Percentiles rank a stretch among this genome's conserved stretches.
Evolutionary conservation across 2,888 invertebrate genomes (phyloP).

Genomic region (Poecilobothrus nobilitatus): DNA sequence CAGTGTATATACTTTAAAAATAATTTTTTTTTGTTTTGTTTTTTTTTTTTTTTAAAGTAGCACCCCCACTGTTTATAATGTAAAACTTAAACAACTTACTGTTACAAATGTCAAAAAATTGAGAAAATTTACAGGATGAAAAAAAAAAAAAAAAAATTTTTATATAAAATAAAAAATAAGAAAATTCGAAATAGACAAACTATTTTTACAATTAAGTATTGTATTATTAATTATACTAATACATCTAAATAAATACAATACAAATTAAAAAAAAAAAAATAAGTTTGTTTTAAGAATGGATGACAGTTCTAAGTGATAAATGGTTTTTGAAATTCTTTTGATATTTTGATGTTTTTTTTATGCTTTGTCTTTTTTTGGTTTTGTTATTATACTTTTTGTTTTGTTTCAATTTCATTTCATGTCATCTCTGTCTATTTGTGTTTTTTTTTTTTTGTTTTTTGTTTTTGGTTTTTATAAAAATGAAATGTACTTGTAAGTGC

Average conservation of each 20-base stretch:
- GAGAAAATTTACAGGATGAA: no score
- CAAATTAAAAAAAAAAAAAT: no score
- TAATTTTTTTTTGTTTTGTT: no score
- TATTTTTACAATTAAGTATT: not conserved
- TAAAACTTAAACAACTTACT: not conserved
- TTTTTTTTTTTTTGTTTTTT: no score
- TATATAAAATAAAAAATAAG: no score
- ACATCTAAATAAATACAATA: not conserved
- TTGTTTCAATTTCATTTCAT: no score
- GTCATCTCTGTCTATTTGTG: no score
- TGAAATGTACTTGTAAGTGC: no score
- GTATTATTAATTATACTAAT: no score
- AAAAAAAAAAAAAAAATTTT: not conserved
- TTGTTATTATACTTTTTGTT: not conserved
- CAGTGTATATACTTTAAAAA: no score
- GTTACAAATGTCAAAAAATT: not conserved
- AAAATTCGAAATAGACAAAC: no score
- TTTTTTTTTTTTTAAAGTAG: not conserved
- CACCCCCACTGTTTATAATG: not conserved
- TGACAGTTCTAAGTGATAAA: slow-evolving; percentile 19
- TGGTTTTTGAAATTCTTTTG: slow-evolving; percentile 17
- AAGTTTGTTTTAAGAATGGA: slow-evolving; percentile 13
- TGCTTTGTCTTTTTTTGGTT: not conserved
- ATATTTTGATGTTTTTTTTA: slow-evolving; percentile 14
- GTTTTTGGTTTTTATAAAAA: no score